These are phyloP conservation scores for Chirona hameri DNA, from an alignment of 2,888 invertebrate species.

Conservation along the genomic window DNA sequence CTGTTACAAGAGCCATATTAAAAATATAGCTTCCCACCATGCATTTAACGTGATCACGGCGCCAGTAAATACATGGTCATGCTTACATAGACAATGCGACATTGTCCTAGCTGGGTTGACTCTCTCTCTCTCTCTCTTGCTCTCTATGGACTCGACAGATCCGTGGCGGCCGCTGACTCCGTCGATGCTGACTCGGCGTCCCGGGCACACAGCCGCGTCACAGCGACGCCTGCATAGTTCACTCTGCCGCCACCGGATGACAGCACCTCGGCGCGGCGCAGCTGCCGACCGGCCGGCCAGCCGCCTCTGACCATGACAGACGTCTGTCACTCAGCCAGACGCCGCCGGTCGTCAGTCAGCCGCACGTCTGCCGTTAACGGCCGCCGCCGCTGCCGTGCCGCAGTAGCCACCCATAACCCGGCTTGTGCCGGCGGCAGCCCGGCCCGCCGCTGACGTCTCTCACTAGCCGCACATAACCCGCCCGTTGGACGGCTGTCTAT, in stretches of 20 bases:
- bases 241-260: not conserved
- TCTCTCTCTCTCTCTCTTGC: no score
- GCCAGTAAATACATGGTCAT: not conserved
- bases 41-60: not conserved
- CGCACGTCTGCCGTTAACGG: not conserved
- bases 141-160: no score
- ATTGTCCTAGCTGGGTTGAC: no score
- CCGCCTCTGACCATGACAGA: no score
- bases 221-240: not conserved
- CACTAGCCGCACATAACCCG: not conserved
- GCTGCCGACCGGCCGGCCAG: no score
- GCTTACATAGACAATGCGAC: not conserved
- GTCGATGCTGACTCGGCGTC: no score
- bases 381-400: not conserved
- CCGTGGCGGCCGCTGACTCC: no score
- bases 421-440: not conserved
- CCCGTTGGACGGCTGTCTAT: no score
- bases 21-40: not conserved
- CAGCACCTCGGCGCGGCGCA: no score
- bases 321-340: not conserved
- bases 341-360: not conserved
- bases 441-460: no score
- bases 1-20: slow-evolving; percentile 5
- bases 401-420: not conserved
- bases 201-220: no score